Evolutionary conservation across 1,140 invertebrate genomes (phyloP).

Genomic region (Drosophila kepulauana): DNA sequence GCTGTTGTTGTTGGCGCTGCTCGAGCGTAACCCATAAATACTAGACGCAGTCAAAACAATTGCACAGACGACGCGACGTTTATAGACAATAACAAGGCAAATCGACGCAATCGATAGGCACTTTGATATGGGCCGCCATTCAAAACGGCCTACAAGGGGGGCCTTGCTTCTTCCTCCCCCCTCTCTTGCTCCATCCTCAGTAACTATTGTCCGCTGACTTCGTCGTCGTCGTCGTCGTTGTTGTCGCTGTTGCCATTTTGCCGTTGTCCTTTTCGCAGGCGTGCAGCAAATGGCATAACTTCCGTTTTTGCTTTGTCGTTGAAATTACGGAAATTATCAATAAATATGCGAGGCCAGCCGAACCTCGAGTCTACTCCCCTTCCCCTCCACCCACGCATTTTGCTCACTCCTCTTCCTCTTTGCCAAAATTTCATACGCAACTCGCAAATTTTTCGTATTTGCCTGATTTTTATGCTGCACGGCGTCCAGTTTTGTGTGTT

Average conservation of each 20-base stretch:
- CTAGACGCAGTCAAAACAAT: slow-evolving; percentile 77
- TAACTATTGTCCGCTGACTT: slow-evolving; percentile 73
- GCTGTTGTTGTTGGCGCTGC: slow-evolving; percentile 50
- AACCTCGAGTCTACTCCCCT: slow-evolving; percentile 1
- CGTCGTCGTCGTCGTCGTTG: slow-evolving; percentile 18
- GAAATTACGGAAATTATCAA: slow-evolving; percentile 84
- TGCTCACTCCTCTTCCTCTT: background rate
- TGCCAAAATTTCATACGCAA: slow-evolving; percentile 40
- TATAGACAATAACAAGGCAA: slow-evolving; percentile 77
- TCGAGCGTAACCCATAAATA: slow-evolving; percentile 83
- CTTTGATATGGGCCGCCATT: slow-evolving; percentile 66
- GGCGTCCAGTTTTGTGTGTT: slow-evolving; percentile 51
- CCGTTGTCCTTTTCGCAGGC: slow-evolving; percentile 67
- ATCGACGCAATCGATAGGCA: slow-evolving; percentile 78
- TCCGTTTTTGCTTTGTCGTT: slow-evolving; percentile 77
- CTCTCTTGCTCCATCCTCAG: background rate
- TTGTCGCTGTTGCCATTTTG: slow-evolving; percentile 51
- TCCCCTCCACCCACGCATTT: background rate
- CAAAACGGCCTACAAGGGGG: slow-evolving; percentile 15
- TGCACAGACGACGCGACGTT: slow-evolving; percentile 54
- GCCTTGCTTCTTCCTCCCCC: background rate
- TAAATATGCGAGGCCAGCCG: slow-evolving; percentile 79
- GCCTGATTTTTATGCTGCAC: slow-evolving; percentile 60
- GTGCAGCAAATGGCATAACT: slow-evolving; percentile 81
- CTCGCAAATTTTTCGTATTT: slow-evolving; percentile 59